Base-by-base conservation (phyloP, 2,113 vertebrate genomes). In the Platichthys flesus region DNA sequence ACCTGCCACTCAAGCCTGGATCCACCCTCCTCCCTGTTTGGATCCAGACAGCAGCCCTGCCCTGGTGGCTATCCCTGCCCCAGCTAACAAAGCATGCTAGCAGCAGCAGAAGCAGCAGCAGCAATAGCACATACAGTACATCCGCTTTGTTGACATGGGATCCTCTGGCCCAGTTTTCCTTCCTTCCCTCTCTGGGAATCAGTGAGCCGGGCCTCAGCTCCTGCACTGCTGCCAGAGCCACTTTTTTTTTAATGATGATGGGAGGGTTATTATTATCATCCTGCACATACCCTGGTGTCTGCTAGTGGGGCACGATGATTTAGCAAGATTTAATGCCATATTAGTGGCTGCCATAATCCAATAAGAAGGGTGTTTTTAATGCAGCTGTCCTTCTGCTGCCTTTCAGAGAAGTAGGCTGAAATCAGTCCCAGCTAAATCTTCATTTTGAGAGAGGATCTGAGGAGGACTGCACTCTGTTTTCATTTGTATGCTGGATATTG, bases 111-210 rank as follows among this genome's bases (percentile, higher is more conserved):
- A 52, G 24, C 24, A 51, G 18, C 5, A 31, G 31, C 31, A 31
- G 31, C 31, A 31, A 7, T 6, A 31, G 31, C 31, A 31, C 31
- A 31, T 31, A 31, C 31, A 31, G 31, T 49, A 86, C 85, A 88
- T 91, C 91, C 88, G 93, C 91, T 92, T 92, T 92, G 92, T 93
- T 94, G 92, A 92, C 90, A 93, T 86, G 78, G 76, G 69, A 87
- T 79, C 80, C 78, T 64, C 83, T 76, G 85, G 75, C 88, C 80
- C 79, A 76, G 57, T 85, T 88, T 91, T 91, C 81, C 85, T 84
- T 81, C 76, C 58, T 81, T 52, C 58, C 70, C 47, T 78, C 79
- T 74, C 82, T 35, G 58, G 52, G 61, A 67, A 47, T 55, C 69
- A 20, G 21, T 51, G 52, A 64, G 2, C 45, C 18, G 75, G 59